Base-by-base conservation (phyloP, 1,140 invertebrate species). In the Carcinoscorpius rotundicauda region DNA sequence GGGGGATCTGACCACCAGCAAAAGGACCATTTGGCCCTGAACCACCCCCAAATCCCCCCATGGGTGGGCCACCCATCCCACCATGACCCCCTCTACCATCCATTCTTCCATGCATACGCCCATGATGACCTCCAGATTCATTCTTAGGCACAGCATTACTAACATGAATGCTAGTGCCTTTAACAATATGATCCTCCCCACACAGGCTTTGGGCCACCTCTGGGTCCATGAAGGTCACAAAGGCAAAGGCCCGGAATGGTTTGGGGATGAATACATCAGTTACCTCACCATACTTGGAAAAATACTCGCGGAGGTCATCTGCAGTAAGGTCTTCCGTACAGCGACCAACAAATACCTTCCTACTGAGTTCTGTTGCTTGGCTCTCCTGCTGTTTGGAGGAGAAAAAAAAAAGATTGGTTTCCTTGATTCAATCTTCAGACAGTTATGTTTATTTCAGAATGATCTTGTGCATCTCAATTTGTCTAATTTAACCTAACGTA, bases 151-250 rank as follows among this genome's bases (percentile, higher is more conserved):
- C 92, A 64, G 94, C 94, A 79, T 92, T 94, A 58, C 91, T 95
- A 56, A 97, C 91, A 81, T 96, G 93, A 4, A 98, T 91, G 69
- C 92, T 94, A 4, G 93, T 89, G 29, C 29, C 90, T 79, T 96
- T 96, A 59, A 98, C 92, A 70, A 97, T 96, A 77, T 97, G 94
- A 81, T 97, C 93, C 79, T 98, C 93, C 11, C 94, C 94, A 80
- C 93, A 97, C 3, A 96, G 80, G 66, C 86, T 87, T 78, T 95
- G 91, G 56, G 94, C 93, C 62, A 94, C 86, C 77, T 96, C 92
- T 53, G 91, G 91, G 79, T 97, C 93, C 71, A 94, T 81, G 81
- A 97, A 97, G 58, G 91, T 95, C 56, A 97, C 92, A 79, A 97
- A 97, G 73, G 91, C 91, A 78, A 97, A 97, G 61, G 92, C 92